Percentiles rank a stretch among this genome's conserved stretches.
These are phyloP conservation scores for Ditylenchus dipsaci DNA, from an alignment of 1,140 invertebrate species.

Conservation along the genomic window DNA sequence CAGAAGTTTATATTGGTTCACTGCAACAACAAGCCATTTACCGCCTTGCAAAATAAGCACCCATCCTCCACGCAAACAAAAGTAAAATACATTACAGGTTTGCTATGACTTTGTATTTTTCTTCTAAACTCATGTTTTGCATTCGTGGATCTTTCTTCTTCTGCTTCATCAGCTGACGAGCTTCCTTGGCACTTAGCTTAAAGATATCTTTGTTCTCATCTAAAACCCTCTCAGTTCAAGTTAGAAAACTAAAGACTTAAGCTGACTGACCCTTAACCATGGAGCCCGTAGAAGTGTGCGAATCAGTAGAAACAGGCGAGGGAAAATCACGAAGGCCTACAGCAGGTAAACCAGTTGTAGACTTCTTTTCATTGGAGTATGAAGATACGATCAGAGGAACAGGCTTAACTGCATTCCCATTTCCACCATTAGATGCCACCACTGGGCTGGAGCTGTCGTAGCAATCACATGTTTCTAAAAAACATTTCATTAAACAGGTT, in stretches of 20 bases:
- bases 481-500: not conserved
- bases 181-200: conserved; percentile 52
- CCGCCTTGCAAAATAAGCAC: no score
- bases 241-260: no score
- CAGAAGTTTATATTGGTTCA: no score
- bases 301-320: not conserved
- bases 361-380: not conserved
- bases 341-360: no score
- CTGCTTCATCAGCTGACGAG: conserved; percentile 2
- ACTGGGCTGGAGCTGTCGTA: not conserved
- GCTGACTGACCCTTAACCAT: not conserved
- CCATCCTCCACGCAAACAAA: not conserved
- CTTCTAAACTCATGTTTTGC: not conserved
- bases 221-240: conserved; percentile 13
- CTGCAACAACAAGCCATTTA: no score
- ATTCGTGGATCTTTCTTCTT: not conserved
- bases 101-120: conserved; percentile 3
- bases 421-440: not conserved
- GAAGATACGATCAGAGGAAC: not conserved
- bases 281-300: not conserved
- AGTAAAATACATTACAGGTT: not conserved
- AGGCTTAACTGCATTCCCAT: not conserved
- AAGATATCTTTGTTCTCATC: conserved; percentile 36
- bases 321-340: not conserved
- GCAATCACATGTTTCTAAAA: not conserved